Base-by-base conservation (phyloP, 2,797 vertebrate genomes). In the Miichthys miiuy region DNA sequence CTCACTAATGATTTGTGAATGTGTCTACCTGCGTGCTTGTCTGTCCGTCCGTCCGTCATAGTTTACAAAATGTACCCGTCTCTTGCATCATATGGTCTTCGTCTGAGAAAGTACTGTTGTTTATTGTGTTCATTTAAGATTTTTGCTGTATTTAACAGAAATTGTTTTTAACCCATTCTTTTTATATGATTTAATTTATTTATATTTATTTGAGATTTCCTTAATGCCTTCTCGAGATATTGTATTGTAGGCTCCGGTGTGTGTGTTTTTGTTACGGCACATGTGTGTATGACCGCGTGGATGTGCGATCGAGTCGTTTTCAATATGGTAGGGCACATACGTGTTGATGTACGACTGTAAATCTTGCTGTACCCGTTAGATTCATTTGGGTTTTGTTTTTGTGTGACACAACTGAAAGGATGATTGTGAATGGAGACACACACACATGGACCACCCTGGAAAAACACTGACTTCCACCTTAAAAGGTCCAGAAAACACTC, bases 181-280 rank as follows among this genome's bases (percentile, higher is more conserved):
- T 93, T 92, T 86, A 87, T 90, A 89, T 89, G 17, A 89, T 88
- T 90, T 94, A 89, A 91, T 89, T 94, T 93, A 93, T 93, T 93
- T 60, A 18, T 93, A 92, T 94, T 93, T 93, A 92, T 93, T 94
- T 91, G 55, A 84, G 56, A 86, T 80, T 82, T 91, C 81, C 84
- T 83, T 82, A 83, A 83, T 90, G 89, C 87, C 89, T 93, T 91
- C 80, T 86, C 34, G 56, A 88, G 82, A 87, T 87, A 72, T 82
- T 80, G 77, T 88, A 82, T 81, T 80, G 66, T 85, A 75, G n/a
- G 55, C 70, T 81, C 65, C 65, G 42, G 48, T 63, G 17, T 56
- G 21, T 85, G 47, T 77, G 56, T 75, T 70, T 84, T 77, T 83
- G 77, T 83, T 78, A 75, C 38, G 20, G 52, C 85, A 86, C 65